Conservation (phyloP, 2,113 vertebrate genomes). For the Burhinus bistriatus region DNA sequence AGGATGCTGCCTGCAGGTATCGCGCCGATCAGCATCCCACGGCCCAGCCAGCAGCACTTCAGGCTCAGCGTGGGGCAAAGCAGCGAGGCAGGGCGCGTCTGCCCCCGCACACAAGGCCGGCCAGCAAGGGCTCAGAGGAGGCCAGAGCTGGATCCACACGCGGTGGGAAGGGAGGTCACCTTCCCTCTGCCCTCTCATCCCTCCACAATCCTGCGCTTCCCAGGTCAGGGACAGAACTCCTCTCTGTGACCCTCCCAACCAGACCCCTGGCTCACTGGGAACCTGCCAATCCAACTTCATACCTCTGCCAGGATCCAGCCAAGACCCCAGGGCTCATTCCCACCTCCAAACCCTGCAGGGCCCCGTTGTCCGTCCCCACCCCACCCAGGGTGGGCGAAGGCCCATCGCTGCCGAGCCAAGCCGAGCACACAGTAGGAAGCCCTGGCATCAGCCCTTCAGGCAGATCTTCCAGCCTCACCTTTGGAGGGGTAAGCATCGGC, state of each 20-base stretch:
- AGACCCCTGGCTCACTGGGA: neutral
- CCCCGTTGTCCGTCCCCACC: too few relatives aligned
- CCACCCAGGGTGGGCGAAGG: neutral
- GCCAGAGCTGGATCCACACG: accelerated
- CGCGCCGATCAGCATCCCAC: neutral
- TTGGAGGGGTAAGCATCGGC: neutral
- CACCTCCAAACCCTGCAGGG: neutral
- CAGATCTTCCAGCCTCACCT: slow-evolving; percentile 7
- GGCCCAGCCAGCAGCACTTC: neutral
- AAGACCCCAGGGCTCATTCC: neutral
- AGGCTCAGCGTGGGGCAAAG: neutral
- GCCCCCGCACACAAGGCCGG: accelerated
- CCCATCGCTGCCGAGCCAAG: neutral
- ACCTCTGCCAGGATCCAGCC: neutral
- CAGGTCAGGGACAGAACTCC: neutral
- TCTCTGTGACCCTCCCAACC: neutral
- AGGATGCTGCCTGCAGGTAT: neutral
- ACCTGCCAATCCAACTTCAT: neutral
- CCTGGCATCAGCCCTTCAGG: neutral
- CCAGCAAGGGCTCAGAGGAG: neutral
- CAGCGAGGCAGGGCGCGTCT: neutral
- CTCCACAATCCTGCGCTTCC: neutral
- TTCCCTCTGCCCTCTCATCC: neutral
- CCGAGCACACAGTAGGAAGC: neutral
- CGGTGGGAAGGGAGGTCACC: neutral